Base-by-base conservation (phyloP, 2,113 vertebrate genomes). In the Cynocephalus volans region DNA sequence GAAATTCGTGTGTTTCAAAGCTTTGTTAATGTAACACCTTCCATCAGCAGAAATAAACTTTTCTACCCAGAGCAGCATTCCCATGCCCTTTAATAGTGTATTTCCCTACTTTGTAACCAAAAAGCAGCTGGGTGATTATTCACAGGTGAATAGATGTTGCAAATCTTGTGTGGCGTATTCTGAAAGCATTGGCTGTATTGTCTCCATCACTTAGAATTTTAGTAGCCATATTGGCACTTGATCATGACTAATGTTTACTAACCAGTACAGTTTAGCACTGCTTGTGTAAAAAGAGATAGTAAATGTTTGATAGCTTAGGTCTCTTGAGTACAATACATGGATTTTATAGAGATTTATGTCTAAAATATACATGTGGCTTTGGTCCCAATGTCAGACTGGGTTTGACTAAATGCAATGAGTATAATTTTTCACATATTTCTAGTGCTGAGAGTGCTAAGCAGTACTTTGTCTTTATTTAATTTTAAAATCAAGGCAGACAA, bases 281-380 rank as follows among this genome's bases (percentile, higher is more conserved):
- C 96, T 96, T 97, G 97, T 98, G 94, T 98, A 95, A 96, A 98
- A 97, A 98, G 98, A 98, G 98, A 97, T 98, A 97, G 95, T 98
- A 97, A 98, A 98, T 98, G 96, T 96, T 98, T 98, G 97, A 98
- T 98, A 97, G 97, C 92, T 95, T 58, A 76, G 97, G 97, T 98
- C 98, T 98, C 98, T 67, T 83, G 98, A 97, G 98, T 98, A 88
- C 97, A 97, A 93, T 98, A 86, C 92, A 31, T 85, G 85, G 97
- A 96, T 98, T 98, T 98, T 97, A 96, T 97, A 98, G 97, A 98
- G 98, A 98, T 98, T 98, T 98, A 97, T 97, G 87, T 97, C 97
- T 98, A 97, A 98, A 98, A 98, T 98, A 98, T 97, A 96, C 90
- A 97, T 94, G 65, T 97, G 97, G 67, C 97, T 96, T 98, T 98